Base-by-base conservation (phyloP, 1,140 invertebrate genomes). In the Papilio glaucus region DNA sequence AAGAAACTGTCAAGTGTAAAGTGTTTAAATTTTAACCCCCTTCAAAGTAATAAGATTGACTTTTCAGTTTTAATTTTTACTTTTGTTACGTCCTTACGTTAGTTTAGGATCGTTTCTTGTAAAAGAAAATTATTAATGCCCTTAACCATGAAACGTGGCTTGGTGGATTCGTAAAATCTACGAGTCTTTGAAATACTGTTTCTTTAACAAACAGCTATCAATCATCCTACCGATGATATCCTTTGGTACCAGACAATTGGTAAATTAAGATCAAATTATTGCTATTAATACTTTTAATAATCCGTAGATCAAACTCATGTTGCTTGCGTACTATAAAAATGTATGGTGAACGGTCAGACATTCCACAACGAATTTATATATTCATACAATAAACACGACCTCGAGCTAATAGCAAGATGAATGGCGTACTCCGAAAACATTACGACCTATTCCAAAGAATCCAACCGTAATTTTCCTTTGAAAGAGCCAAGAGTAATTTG, bases 401-500 rank as follows among this genome's bases (percentile, higher is more conserved):
- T 69, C 67, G 8, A 41, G 39, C 8, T 24, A 68, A 68, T 49
- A 69, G n/a, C 18, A 65, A 57, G 49, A 57, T 38, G 37, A 65
- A 65, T 65, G 37, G 37, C 15, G 24, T 65, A 65, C 62, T 65
- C n/a, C 33, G 42, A 42, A 68, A 24, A 37, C 13, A 65, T 69
- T 45, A 24, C 42, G 24, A 53, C 29, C 26, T 29, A 15, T 69
- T 33, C 45, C n/a, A 37, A 69, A 45, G 18, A 29, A 8, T 49
- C 67, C 24, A 45, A 49, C 67, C 26, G 29, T 69, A 49, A 53
- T 49, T 49, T 53, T 8, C 67, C 10, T 53, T 49, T 49, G 67
- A 69, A 49, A 69, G n/a, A 49, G 13, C 26, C 33, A 41, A 39
- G 62, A 65, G 62, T 39, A 41, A 65, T 65, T 65, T 39, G 33